Base-by-base conservation (phyloP, 1,140 invertebrate genomes). In the Polypedilum pembai region DNA sequence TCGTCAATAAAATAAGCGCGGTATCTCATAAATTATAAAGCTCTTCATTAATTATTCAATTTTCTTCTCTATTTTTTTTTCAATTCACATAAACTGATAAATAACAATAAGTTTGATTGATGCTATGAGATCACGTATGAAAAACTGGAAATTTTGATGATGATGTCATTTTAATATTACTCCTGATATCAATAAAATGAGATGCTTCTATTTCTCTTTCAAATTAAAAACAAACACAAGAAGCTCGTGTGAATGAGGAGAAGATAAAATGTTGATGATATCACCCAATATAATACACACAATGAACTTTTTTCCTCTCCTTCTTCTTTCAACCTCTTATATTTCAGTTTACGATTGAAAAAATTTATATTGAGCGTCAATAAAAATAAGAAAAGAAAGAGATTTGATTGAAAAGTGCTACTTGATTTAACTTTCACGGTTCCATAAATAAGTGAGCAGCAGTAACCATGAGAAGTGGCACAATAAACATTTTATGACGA, bases 291-390 rank as follows among this genome's bases (percentile, higher is more conserved):
- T n/a, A 12, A 15, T n/a, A 56, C 45, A 56, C 45, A 56, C 45
- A 56, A 56, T 56, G 45, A 56, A 56, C 45, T 56, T 12, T 56
- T 56, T 56, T 56, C 12, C 45, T 56, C 45, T 56, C 8, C n/a
- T 56, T 56, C 45, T 15, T 15, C 12, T n/a, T 56, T n/a, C 41
- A n/a, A 56, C 45, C 41, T 33, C 24, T 33, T 33, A 5, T 33
- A 33, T 33, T 33, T 33, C 24, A 33, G 1, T 69, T 69, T 69
- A 69, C 20, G 65, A 69, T 21, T 21, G 4, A 69, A 69, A 18
- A 69, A 69, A 69, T 69, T 69, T 69, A 69, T 69, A 69, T 69
- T 69, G 65, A 21, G 18, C 65, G 65, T 69, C 65, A 69, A 69
- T 69, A 69, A 69, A 69, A 69, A 18, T 18, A 69, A 18, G 17